Evolutionary conservation across 2,113 vertebrate species (phyloP), one percentile per base, ranked within the genome.

Genomic region (Brachyhypopomus occidentalis): DNA sequence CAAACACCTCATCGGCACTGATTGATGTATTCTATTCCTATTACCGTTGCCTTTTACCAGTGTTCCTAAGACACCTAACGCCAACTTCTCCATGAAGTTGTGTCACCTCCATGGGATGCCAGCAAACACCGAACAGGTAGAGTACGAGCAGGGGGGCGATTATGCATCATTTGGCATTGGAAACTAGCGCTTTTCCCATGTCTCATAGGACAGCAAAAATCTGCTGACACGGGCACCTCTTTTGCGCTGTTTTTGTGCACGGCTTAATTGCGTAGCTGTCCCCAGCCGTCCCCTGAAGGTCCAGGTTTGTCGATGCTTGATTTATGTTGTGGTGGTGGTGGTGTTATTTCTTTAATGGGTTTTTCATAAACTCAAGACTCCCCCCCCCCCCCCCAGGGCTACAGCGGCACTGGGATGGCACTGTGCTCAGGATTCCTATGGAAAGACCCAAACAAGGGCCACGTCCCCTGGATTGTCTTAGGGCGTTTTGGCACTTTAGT

Each of bases 321-420:
- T 92, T 92, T 91, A 93, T 93, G 89, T 86, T 89, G 87, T 89
- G 70, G 38, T 88, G 87, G 87, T 88, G 84, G 22, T 19, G 71
- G 71, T 85, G 80, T 83, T 81, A 74, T 84, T 84, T 84, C 34
- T 78, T 84, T 84, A 86, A 86, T 88, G 87, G 81, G 83, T 88
- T 84, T 83, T 77, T 75, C 80, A 78, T 77, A 80, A 87, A 88
- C 81, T 82, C 73, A 16, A 16, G 64, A 82, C 71, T 75, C 30
- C 30, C 30, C 79, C 75, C 30, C n/a, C n/a, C n/a, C n/a, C 77
- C 79, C 75, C 30, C 5, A 23, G 64, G 76, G 71, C 58, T 75
- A 70, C 71, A 76, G 72, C 56, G 76, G 72, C 70, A 74, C 14
- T 1, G 2, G 60, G 60, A 52, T 45, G 41, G 41, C 59, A 64